These are phyloP conservation scores for Danaus plexippus DNA, from an alignment of 1,140 invertebrate genomes.

Conservation along the genomic window DNA sequence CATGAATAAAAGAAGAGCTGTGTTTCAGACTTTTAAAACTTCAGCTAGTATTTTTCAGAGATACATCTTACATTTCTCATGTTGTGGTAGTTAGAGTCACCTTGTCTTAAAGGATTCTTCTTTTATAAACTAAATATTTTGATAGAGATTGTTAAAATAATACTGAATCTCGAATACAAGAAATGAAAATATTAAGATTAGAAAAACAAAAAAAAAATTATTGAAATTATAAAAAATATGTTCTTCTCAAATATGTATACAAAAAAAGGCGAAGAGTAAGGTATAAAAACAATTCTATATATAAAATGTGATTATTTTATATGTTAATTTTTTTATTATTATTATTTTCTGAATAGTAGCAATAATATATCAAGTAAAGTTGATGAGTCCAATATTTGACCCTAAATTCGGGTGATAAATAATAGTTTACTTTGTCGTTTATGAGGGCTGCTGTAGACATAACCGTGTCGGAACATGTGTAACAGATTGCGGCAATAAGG, in stretches of 20 bases:
- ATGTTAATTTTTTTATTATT: too few relatives aligned
- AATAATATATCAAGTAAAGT: conserved; percentile 33
- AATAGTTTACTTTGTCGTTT: conserved; percentile 71
- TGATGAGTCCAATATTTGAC: conserved; percentile 55
- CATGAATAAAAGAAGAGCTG: conserved; percentile 69
- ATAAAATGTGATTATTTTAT: too few relatives aligned
- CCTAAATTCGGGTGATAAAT: conserved; percentile 67
- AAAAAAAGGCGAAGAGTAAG: too few relatives aligned
- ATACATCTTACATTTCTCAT: conserved; percentile 40
- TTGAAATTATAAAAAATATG: too few relatives aligned
- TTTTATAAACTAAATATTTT: background rate
- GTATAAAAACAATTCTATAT: too few relatives aligned
- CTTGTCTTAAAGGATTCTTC: conserved; percentile 6
- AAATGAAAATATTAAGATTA: too few relatives aligned
- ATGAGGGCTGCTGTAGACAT: conserved; percentile 64
- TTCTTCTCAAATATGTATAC: too few relatives aligned
- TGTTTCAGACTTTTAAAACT: conserved; percentile 66
- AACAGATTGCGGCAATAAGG: conserved; percentile 70
- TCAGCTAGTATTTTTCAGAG: conserved; percentile 54
- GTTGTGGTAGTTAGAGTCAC: conserved; percentile 17
- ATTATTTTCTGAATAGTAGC: conserved; percentile 6
- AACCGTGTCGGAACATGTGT: conserved; percentile 59
- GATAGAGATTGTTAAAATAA: too few relatives aligned
- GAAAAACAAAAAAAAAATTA: too few relatives aligned
- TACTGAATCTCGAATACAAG: too few relatives aligned